Evolutionary conservation across 2,113 vertebrate species (phyloP), one percentile per base, ranked within the genome.

Genomic region (Thunnus thynnus): DNA sequence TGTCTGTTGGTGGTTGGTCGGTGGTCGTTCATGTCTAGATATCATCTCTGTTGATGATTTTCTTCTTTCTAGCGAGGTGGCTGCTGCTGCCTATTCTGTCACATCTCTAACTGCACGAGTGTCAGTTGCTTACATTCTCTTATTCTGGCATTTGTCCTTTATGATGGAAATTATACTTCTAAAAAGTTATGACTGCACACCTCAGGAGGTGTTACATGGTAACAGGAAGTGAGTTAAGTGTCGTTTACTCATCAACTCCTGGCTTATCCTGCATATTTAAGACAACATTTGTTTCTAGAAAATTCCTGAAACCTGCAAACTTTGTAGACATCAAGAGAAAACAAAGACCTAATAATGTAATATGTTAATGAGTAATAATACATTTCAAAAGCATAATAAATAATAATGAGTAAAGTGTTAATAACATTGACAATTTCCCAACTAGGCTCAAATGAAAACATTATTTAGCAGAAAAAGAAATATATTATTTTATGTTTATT

Each of bases 1-100:
- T 87, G 46, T 78, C 55, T 78, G 61, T 60, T 68, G 86, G 78
- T 89, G 73, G 63, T 56, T 72, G 63, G 71, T 67, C 80, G 27
- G 22, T 48, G 82, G 70, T 68, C 0, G 50, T 56, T 27, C 51
- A 5, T 63, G 22, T 72, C 36, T 22, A 13, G 9, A 60, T 17
- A 8, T 44, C 13, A 25, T 63, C 58, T 80, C 13, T 47, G n/a
- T 8, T 54, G 44, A 60, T 50, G 48, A 36, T 25, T n/a, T 54
- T 62, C 41, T 64, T 64, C 58, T 36, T 54, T n/a, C 70, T 12
- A 61, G 9, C 30, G 9, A 5, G 22, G 48, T 69, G 52, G 55
- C 18, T 54, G 64, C 32, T 46, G 66, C 66, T 62, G 47, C 66
- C 44, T 78, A 0, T 52, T 18, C 62, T 69, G 20, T 50, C 76